Base-by-base conservation (phyloP, 2,888 invertebrate genomes). In the Malacosoma neustria region DNA sequence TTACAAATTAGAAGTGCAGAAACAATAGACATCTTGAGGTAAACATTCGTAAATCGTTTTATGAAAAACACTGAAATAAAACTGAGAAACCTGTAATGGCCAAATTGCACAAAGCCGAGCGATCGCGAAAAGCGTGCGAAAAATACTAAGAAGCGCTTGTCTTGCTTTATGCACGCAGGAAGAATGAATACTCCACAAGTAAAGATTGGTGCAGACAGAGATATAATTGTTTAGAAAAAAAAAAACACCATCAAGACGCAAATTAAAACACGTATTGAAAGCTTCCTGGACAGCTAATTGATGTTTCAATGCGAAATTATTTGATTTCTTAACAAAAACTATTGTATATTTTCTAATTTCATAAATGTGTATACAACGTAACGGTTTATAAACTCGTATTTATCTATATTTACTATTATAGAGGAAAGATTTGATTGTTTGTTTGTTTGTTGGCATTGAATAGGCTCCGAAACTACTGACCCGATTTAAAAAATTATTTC, bases 41-140 rank as follows among this genome's bases (percentile, higher is more conserved):
- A 53, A 57, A 47, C 72, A 71, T 38, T 32, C 29, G 34, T 34
- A 34, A 34, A 11, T 9, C 4, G 15, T 22, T 30, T 7, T 9
- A 37, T 11, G 32, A 29, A 29, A 11, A n/a, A 13, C 13, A 14
- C 32, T 22, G 22, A 22, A 9, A 22, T 7, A 4, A 7, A 5
- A 22, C 4, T 22, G 29, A 31, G 34, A 9, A 12, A 22, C 11
- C 12, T 15, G 33, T 37, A 37, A 12, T 30, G 22, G 22, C 22
- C 22, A 35, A 46, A 51, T 45, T 37, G 48, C 33, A 36, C 39
- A 42, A 56, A 65, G 57, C 54, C 66, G 64, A 66, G 69, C 59
- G 70, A 46, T 57, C 62, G 56, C 62, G 68, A 69, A 77, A 79
- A 73, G 66, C 66, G 69, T 73, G 62, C 67, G 63, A 69, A 67